Base-by-base conservation (phyloP, 2,888 invertebrate species). In the Schizotus pectinicornis region DNA sequence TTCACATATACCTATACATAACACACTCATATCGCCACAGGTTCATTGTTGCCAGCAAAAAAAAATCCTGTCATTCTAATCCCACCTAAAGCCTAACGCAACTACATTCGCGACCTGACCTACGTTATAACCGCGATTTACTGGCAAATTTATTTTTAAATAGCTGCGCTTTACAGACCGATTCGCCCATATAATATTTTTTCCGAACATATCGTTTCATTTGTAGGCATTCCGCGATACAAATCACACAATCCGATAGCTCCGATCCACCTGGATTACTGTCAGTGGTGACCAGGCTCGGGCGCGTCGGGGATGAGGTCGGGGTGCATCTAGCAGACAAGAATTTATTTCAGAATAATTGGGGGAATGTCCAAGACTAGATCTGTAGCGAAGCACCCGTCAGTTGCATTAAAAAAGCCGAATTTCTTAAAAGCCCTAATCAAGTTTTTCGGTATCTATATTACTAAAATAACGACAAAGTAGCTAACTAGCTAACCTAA, bases 211-310 rank as follows among this genome's bases (percentile, higher is more conserved):
- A 56, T 51, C 56, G 50, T 69, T 73, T 68, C 73, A 71, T 72
- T 74, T 70, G 72, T 73, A 73, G 72, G 71, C 72, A 69, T 68
- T 68, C 69, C 64, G 67, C 67, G 71, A 76, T 75, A 77, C 76
- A 77, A 77, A 77, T 76, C 76, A 74, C 74, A 74, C 71, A 73
- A 75, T 76, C 72, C 72, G 71, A 74, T 71, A 71, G 71, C 72
- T 64, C 65, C 72, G 72, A 77, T 77, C 73, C 73, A 69, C 74
- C 71, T 73, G 76, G 76, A 77, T 77, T 77, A 77, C 56, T 64
- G 64, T 59, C 64, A 64, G 66, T 67, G 67, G 67, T 64, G 67
- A 63, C 62, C 61, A 59, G 65, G 62, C 67, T 65, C 56, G 56
- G 36, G 50, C 59, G 32, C 42, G 22, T 22, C 22, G 22, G 22